A percentile compares a stretch with the other conserved stretches of the same genome.
These are phyloP conservation scores for Epinotia demarniana DNA, from an alignment of 2,888 invertebrate genomes.

Conservation along the genomic window DNA sequence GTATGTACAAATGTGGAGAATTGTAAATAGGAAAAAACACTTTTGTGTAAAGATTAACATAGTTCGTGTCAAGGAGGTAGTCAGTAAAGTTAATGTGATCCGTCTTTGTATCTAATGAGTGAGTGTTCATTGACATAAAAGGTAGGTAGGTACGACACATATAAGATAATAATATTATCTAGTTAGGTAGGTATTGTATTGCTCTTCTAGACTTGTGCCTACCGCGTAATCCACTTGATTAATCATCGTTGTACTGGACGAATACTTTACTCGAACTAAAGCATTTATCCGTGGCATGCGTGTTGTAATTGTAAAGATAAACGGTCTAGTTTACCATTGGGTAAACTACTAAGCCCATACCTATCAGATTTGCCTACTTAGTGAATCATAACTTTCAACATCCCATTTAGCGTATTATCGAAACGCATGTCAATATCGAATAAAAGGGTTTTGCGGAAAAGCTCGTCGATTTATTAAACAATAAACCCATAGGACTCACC, in stretches of 20 bases:
- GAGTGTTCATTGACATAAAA: background rate
- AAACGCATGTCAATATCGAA: background rate
- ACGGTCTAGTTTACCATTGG: background rate
- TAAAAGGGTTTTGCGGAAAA: background rate
- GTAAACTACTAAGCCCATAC: background rate
- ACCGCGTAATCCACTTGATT: slow-evolving; percentile 11
- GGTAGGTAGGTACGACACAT: background rate
- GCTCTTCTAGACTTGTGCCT: background rate
- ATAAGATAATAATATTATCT: background rate
- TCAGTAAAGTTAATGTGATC: background rate
- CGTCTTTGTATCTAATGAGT: background rate
- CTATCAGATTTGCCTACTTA: background rate
- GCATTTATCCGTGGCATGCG: slow-evolving; percentile 2
- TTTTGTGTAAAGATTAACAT: too few species aligned
- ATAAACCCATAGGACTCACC: too few species aligned
- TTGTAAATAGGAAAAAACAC: too few species aligned
- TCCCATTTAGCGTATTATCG: background rate
- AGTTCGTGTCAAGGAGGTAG: too few species aligned
- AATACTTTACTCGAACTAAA: slow-evolving; percentile 16
- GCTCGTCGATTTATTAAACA: background rate
- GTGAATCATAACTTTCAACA: background rate
- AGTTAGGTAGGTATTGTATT: background rate
- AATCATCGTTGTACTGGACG: slow-evolving; percentile 5
- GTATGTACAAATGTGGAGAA: too few species aligned
- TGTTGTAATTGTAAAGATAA: background rate